These are phyloP conservation scores for Luidia sarsii DNA, from an alignment of 53 echinoderm and acorn worm species.

Conservation along the genomic window DNA sequence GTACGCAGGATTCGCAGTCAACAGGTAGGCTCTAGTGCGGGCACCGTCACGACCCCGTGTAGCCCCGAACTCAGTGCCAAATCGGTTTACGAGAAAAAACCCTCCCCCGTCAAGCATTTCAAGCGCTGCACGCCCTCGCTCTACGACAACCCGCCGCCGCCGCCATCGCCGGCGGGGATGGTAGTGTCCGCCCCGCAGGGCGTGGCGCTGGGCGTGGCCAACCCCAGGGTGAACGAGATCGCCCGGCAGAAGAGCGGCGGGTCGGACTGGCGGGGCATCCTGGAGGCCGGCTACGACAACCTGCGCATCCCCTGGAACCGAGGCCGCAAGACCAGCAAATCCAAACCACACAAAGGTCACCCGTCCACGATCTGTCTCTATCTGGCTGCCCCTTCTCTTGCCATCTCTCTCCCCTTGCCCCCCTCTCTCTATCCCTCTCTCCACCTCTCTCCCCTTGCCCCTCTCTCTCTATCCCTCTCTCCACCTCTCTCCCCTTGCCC, in stretches of 20 bases:
- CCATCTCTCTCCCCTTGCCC: too few relatives aligned
- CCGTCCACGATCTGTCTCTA: neutral
- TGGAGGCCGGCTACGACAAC: conserved; percentile 96
- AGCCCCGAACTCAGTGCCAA: too few relatives aligned
- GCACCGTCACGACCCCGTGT: conserved; percentile 1
- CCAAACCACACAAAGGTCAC: conserved; percentile 44
- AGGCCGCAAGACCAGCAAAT: conserved; percentile 57
- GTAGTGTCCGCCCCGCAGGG: too few relatives aligned
- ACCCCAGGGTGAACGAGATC: conserved; percentile 59
- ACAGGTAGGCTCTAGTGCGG: conserved; percentile 3
- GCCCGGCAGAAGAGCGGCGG: conserved; percentile 69
- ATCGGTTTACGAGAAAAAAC: conserved; percentile 23
- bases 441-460: too few relatives aligned
- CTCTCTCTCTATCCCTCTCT: too few relatives aligned
- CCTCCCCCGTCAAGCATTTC: conserved; percentile 38
- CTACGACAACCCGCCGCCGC: conserved; percentile 76
- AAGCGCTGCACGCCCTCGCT: conserved; percentile 79
- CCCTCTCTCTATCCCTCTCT: too few relatives aligned
- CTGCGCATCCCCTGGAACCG: conserved; percentile 72
- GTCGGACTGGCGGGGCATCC: conserved; percentile 75
- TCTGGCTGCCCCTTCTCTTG: too few relatives aligned
- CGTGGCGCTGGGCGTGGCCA: conserved; percentile 28
- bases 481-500: too few relatives aligned
- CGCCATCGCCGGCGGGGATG: too few relatives aligned
- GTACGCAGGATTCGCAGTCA: conserved; percentile 37